Evolutionary conservation across 2,888 invertebrate species (phyloP).

Genomic region (Nemapogon koenigi): DNA sequence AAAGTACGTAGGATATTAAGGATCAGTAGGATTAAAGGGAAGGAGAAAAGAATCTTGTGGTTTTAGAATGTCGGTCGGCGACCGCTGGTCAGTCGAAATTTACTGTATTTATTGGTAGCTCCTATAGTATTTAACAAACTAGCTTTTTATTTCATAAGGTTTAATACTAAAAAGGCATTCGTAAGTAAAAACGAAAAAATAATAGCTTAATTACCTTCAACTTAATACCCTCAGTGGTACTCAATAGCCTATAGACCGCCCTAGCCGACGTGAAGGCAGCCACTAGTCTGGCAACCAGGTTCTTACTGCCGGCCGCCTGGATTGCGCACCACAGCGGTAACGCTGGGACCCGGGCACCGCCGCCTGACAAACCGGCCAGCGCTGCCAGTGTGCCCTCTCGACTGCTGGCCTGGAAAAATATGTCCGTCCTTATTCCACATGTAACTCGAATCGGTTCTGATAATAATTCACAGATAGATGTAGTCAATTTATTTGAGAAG

Average conservation of each 20-base stretch:
- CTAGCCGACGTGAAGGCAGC: constrained; percentile 68
- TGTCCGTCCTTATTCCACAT: no score
- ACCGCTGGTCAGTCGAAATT: no score
- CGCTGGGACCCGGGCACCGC: constrained; percentile 71
- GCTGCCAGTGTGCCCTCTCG: constrained; percentile 66
- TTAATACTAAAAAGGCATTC: background rate
- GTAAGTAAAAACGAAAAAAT: background rate
- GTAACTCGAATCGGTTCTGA: no score
- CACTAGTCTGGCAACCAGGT: constrained; percentile 72
- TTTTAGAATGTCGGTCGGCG: no score
- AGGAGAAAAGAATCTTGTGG: no score
- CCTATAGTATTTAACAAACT: no score
- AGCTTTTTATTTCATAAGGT: background rate
- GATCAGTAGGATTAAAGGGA: no score
- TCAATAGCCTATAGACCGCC: constrained; percentile 36
- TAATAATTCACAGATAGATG: no score
- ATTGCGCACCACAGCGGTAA: constrained; percentile 86
- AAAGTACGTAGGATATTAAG: no score
- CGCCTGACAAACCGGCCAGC: constrained; percentile 63
- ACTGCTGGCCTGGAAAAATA: constrained; percentile 44
- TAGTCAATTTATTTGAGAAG: no score
- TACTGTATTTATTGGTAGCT: no score
- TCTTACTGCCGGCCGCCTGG: constrained; percentile 74
- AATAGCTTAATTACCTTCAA: constrained; percentile 68
- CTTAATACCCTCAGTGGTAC: constrained; percentile 71